Evolutionary conservation across 2,113 vertebrate genomes (phyloP).

Genomic region (Pleuronectes platessa): DNA sequence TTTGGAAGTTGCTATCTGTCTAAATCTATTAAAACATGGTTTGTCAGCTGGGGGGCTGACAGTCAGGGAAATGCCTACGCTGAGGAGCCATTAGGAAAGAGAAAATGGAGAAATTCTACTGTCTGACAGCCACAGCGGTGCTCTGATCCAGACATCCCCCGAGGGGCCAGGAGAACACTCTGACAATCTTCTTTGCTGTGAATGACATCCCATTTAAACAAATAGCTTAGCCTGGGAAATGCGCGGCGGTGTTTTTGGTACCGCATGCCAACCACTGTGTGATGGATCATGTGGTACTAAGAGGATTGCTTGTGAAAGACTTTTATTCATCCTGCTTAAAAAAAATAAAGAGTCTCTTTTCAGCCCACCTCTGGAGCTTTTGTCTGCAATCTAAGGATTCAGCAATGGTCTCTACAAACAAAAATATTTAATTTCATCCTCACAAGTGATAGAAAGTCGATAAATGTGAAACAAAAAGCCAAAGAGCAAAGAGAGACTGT

Average conservation of each 20-base stretch:
- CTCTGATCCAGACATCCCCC: slow-evolving; percentile 70
- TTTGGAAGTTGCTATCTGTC: slow-evolving; percentile 32
- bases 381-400: not conserved
- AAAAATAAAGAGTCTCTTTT: slow-evolving; percentile 2
- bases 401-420: not conserved
- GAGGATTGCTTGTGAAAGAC: slow-evolving; percentile 31
- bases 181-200: slow-evolving; percentile 74
- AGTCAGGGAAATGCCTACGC: slow-evolving; percentile 65
- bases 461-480: not conserved
- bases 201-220: slow-evolving; percentile 76
- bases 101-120: slow-evolving; percentile 75
- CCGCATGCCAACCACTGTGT: slow-evolving; percentile 50
- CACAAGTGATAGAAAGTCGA: no score
- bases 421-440: no score
- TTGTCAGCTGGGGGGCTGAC: slow-evolving; percentile 58
- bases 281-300: slow-evolving; percentile 57
- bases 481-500: not conserved
- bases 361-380: no score
- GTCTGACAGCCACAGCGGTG: slow-evolving; percentile 73
- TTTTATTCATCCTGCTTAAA: slow-evolving; percentile 26
- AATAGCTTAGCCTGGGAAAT: slow-evolving; percentile 71
- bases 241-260: slow-evolving; percentile 44
- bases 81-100: slow-evolving; percentile 68
- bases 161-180: slow-evolving; percentile 67
- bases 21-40: slow-evolving; percentile 47